Evolutionary conservation across 2,797 vertebrate species (phyloP), one percentile per base, ranked within the genome.

Genomic region (Argentina silus): DNA sequence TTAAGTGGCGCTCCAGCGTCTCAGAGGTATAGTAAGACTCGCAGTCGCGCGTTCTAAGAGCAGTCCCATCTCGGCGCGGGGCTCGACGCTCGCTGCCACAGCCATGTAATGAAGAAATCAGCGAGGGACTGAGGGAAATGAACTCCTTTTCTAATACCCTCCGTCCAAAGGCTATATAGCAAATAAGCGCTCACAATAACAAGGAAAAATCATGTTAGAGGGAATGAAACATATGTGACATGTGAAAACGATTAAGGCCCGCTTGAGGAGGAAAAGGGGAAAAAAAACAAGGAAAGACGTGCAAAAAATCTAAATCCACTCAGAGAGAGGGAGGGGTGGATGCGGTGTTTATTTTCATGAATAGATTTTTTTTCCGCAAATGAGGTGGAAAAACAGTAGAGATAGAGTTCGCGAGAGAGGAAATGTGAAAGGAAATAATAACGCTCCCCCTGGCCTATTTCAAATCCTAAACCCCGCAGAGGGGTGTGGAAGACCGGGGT

Each of bases 101-200:
- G 83, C 87, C 50, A 76, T 60, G 81, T 90, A 91, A 92, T 91
- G 88, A 90, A 91, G 85, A 76, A 91, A 91, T 91, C 90, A 86
- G 85, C 89, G 86, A 88, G 89, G 91, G 91, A 90, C 84, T 70
- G 81, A 66, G 81, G 84, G 83, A 88, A 87, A 91, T 90, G 84
- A 91, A 90, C 88, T 90, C 85, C 71, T 81, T 68, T 83, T 87
- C 84, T 56, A 85, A 88, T 90, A 85, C 87, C 88, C 85, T 75
- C 85, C 75, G 81, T 81, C 81, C 77, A 21, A 82, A 83, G 78
- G 75, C 81, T 23, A 8, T 17, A 78, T 75, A 77, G 87, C 88
- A 87, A 88, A 89, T 88, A 91, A 90, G 83, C 67, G 83, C 81
- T 77, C 83, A 80, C 83, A 89, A 88, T 88, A 88, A 92, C 76